Evolutionary conservation across 2,113 vertebrate species (phyloP).

Genomic region (Chlorodrepanis virens): DNA sequence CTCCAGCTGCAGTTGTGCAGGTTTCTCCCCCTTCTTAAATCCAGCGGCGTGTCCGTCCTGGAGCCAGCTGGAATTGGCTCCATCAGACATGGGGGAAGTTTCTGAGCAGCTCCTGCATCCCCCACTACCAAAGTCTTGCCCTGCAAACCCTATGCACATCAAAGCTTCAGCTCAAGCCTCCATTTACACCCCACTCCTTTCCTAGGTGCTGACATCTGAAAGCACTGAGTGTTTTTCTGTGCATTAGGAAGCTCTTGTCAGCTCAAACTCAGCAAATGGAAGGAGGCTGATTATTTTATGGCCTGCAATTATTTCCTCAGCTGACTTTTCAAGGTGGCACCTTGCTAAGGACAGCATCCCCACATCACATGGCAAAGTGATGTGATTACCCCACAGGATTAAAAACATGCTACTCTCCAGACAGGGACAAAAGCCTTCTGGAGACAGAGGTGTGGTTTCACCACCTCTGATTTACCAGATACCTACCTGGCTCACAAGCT

Average conservation of each 20-base stretch:
- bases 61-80: not conserved
- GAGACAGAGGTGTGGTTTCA: not conserved
- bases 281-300: not conserved
- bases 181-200: not conserved
- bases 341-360: not conserved
- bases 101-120: not conserved
- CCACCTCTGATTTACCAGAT: not conserved
- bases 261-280: not conserved
- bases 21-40: not conserved
- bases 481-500: not conserved
- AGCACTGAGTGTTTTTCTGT: not conserved
- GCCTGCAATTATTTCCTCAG: not conserved
- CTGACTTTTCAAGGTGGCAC: not conserved
- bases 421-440: not conserved
- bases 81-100: not conserved
- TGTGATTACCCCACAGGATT: not conserved
- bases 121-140: not conserved
- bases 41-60: not conserved
- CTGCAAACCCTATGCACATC: not conserved
- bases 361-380: not conserved
- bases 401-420: not conserved
- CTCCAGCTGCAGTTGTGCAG: not conserved
- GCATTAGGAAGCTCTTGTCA: constrained; percentile 21
- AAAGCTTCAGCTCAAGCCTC: constrained; percentile 2
- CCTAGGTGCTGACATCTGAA: constrained; percentile 13